A percentile compares a stretch with the other conserved stretches of the same genome.
phyloP scores from a whole-genome alignment of 2,113 vertebrate species.

The Rhineura floridana region DNA sequence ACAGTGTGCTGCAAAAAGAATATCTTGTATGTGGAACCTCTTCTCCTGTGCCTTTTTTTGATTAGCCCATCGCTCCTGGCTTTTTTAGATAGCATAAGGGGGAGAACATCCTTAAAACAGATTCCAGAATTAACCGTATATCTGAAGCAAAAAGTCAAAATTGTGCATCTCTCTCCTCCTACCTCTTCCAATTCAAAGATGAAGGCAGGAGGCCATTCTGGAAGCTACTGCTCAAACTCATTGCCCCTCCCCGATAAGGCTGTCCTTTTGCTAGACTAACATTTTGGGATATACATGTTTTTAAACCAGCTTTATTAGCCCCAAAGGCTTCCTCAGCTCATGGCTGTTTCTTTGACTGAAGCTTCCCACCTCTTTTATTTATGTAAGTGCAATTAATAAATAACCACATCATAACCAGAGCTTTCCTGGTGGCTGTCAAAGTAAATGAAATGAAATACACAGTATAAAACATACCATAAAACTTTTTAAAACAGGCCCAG shows the following conservation, averaged over 20 bases:
- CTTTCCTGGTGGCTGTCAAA: no score
- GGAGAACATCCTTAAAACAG: not conserved
- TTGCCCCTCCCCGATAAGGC: not conserved
- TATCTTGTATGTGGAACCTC: not conserved
- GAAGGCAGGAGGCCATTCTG: not conserved
- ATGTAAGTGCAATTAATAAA: no score
- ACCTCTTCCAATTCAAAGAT: no score
- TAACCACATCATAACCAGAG: no score
- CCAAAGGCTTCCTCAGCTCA: not conserved
- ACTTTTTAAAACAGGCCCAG: no score
- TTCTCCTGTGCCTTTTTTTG: not conserved
- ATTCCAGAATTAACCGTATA: not conserved
- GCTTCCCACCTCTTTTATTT: not conserved
- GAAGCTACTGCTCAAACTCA: not conserved
- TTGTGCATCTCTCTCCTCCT: not conserved
- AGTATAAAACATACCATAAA: no score
- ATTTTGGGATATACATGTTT: not conserved
- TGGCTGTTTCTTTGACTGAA: not conserved
- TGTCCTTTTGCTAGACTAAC: not conserved
- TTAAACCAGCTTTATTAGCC: not conserved
- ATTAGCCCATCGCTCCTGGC: no score
- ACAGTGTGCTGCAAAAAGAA: not conserved
- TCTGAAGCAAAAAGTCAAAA: not conserved
- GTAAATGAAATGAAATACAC: no score
- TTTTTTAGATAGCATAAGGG: not conserved